Evolutionary conservation across 2,888 invertebrate species (phyloP), one percentile per base, ranked within the genome.

Genomic region (Latrodectus elegans): DNA sequence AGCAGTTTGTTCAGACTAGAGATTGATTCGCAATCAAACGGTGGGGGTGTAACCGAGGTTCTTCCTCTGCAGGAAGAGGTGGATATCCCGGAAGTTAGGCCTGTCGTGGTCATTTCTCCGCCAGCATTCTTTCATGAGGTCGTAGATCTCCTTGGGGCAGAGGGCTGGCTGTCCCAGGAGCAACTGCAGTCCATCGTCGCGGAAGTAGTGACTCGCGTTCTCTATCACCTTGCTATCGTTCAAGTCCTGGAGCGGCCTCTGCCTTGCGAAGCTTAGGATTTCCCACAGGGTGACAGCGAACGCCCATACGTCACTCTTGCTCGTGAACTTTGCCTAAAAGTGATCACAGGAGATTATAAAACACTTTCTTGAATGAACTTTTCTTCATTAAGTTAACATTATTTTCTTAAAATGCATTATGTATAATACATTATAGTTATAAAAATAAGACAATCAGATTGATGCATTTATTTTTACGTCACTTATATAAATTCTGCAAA

Each of bases 111-210:
- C 95, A 91, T 95, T 95, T 81, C 96, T 94, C 91, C 96, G 95
- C 97, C 97, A 97, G 93, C 97, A 97, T 92, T 97, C 97, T 90
- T 95, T 95, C 96, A 97, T 96, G 90, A 97, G 94, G 92, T 96
- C 97, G 93, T 96, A 97, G 89, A 97, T 95, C 92, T 97, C 97
- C 90, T 95, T 94, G 67, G 97, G 96, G 92, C 97, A 97, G 88
- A 95, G 94, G 70, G 95, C 93, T 15, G 96, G 97, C 89, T 95
- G 95, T 53, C 95, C 94, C 77, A 96, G 93, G 55, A 87, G 78
- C 74, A 84, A 65, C 93, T 95, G 94, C 92, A 95, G 94, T 90
- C 94, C 94, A 94, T 92, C 94, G 91, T 95, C 94, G 91, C 95
- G 94, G 92, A 95, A 96, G 92, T 95, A 93, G 91, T 95, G 95